Conservation (phyloP, 1,140 invertebrate species). For the Drosophila micromelanica region DNA sequence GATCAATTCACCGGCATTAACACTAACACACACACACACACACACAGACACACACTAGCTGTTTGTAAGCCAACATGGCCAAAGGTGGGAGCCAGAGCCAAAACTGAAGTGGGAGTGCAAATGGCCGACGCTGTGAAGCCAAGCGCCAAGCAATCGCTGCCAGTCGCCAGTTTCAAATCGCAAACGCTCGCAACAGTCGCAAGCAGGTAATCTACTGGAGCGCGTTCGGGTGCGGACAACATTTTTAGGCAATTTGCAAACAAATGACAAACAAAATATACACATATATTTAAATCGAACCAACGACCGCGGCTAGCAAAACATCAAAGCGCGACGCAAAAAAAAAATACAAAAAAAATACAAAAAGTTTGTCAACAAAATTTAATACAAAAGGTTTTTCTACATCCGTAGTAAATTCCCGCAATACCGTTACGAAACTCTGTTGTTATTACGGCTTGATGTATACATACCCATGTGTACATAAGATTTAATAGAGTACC, state of each 20-base stretch:
- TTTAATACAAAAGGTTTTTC: constrained; percentile 1
- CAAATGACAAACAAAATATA: constrained; percentile 25
- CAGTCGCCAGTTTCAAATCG: constrained; percentile 31
- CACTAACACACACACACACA: not conserved
- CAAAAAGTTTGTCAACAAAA: not conserved
- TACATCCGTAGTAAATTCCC: not conserved
- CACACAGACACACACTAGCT: not conserved
- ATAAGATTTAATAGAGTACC: constrained; percentile 2
- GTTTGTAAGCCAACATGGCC: constrained; percentile 10
- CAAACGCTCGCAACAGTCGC: constrained; percentile 55
- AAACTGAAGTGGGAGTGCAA: constrained; percentile 25
- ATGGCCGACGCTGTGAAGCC: constrained; percentile 18
- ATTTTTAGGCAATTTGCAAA: constrained; percentile 31
- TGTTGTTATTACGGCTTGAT: constrained; percentile 22
- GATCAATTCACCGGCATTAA: constrained; percentile 38
- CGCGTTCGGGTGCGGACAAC: constrained; percentile 70
- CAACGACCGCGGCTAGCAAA: constrained; percentile 10
- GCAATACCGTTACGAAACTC: constrained; percentile 19
- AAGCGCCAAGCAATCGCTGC: constrained; percentile 16
- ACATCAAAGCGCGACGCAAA: constrained; percentile 2
- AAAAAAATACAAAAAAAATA: not conserved
- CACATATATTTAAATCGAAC: constrained; percentile 7
- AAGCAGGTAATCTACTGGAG: constrained; percentile 67
- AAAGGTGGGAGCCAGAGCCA: constrained; percentile 10
- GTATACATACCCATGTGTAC: constrained; percentile 12